Percentiles rank a stretch among this genome's conserved stretches.
These are phyloP conservation scores for Tapera naevia DNA, from an alignment of 2,797 vertebrate genomes.

Conservation along the genomic window DNA sequence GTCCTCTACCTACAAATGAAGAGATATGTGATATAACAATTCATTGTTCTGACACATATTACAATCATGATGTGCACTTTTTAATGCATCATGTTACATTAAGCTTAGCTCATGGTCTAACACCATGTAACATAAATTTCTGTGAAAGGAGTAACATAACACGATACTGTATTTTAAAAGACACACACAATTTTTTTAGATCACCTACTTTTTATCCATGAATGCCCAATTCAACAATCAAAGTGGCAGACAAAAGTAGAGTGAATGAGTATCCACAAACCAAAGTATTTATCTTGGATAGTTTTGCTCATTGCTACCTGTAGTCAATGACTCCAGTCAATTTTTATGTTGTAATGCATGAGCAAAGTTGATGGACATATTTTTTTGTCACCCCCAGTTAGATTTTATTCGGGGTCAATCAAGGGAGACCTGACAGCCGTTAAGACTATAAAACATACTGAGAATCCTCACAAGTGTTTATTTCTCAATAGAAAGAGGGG, in stretches of 20 bases:
- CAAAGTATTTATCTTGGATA: slow-evolving; percentile 74
- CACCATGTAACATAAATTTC: slow-evolving; percentile 78
- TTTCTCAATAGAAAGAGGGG: slow-evolving; percentile 1
- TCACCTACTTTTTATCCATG: slow-evolving; percentile 78
- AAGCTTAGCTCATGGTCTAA: slow-evolving; percentile 69
- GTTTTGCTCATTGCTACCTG: slow-evolving; percentile 75
- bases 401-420: slow-evolving; percentile 76
- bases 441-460: slow-evolving; percentile 55
- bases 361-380: slow-evolving; percentile 73
- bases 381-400: slow-evolving; percentile 75
- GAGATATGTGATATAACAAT: slow-evolving; percentile 74
- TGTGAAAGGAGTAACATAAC: slow-evolving; percentile 71
- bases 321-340: slow-evolving; percentile 76
- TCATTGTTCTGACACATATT: slow-evolving; percentile 76
- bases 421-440: slow-evolving; percentile 66
- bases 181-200: slow-evolving; percentile 77
- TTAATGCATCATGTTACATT: slow-evolving; percentile 79
- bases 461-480: slow-evolving; percentile 64
- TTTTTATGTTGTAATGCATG: slow-evolving; percentile 81
- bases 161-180: slow-evolving; percentile 77
- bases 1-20: slow-evolving; percentile 66
- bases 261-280: slow-evolving; percentile 72
- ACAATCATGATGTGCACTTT: slow-evolving; percentile 69
- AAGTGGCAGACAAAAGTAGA: slow-evolving; percentile 75
- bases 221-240: slow-evolving; percentile 77